Conservation (phyloP, 1,140 invertebrate species). For the Campoletis sonorensis region DNA sequence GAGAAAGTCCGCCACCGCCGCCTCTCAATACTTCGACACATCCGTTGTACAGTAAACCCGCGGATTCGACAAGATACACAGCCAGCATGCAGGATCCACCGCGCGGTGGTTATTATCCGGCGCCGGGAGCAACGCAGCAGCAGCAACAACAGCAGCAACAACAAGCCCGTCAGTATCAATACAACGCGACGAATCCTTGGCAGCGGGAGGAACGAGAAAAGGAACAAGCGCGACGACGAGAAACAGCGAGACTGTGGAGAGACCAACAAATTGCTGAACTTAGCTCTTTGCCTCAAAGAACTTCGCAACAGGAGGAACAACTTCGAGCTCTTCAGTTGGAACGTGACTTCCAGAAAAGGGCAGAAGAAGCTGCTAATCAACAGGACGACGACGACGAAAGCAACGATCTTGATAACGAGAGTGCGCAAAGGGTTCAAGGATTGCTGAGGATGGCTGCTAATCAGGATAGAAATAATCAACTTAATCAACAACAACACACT, state of each 20-base stretch:
- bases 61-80: slow-evolving; percentile 76
- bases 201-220: slow-evolving; percentile 92
- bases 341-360: slow-evolving; percentile 91
- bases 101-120: slow-evolving; percentile 84
- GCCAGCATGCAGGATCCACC: slow-evolving; percentile 87
- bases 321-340: slow-evolving; percentile 89
- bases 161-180: slow-evolving; percentile 75
- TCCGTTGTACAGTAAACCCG: slow-evolving; percentile 80
- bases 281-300: slow-evolving; percentile 81
- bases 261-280: slow-evolving; percentile 92
- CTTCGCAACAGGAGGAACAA: slow-evolving; percentile 90
- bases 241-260: slow-evolving; percentile 83
- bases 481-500: slow-evolving; percentile 53
- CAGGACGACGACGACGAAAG: slow-evolving; percentile 87
- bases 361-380: slow-evolving; percentile 85
- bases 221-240: slow-evolving; percentile 83
- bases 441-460: slow-evolving; percentile 69
- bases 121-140: slow-evolving; percentile 62
- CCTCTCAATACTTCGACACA: slow-evolving; percentile 85
- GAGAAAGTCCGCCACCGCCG: slow-evolving; percentile 82
- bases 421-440: slow-evolving; percentile 74
- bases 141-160: slow-evolving; percentile 55
- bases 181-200: slow-evolving; percentile 87
- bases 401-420: slow-evolving; percentile 73
- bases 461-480: slow-evolving; percentile 66